Base-by-base conservation (phyloP, 2,888 invertebrate species). In the Eledone cirrhosa region DNA sequence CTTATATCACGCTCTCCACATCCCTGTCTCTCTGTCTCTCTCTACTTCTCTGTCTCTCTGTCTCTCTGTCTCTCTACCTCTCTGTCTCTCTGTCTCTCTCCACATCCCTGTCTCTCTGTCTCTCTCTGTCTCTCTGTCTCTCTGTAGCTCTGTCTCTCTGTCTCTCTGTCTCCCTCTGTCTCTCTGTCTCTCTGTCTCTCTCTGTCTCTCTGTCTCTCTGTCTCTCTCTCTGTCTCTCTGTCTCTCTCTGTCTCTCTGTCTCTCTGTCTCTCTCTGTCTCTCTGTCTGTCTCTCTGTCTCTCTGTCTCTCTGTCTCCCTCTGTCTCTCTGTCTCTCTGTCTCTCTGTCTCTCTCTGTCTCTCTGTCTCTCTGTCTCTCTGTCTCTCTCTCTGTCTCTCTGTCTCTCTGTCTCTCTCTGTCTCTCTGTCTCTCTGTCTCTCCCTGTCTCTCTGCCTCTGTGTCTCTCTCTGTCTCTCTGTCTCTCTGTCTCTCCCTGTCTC, bases 31-130 rank as follows among this genome's bases (percentile, higher is more conserved):
- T n/a, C n/a, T n/a, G n/a, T n/a, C n/a, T n/a, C n/a, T n/a, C n/a
- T n/a, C n/a, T n/a, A n/a, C n/a, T n/a, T n/a, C n/a, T n/a, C n/a
- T n/a, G n/a, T n/a, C n/a, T 76, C 63, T 59, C 79, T 75, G 47
- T 79, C 77, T 79, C 48, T 77, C 77, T 79, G n/a, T 48, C 29
- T 69, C 48, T 22, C 67, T 65, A 7, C 47, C 29, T 76, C 48
- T 16, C 31, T n/a, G 22, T 27, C 19, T 22, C 14, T 27, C 33
- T 69, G 11, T 22, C 7, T 72, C 48, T n/a, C 31, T 33, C n/a
- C 11, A 2, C n/a, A n/a, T n/a, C 22, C 47, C 27, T 48, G 29
- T 67, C 47, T 69, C 67, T 24, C 48, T 72, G 29, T 48, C 48
- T 2, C 72, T 72, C 33, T 72, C 63, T 13, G n/a, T 59, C 16